Percentiles rank a stretch among this genome's conserved stretches.
Conservation (phyloP, 1,140 invertebrate species). For the Pectinophora gossypiella region DNA sequence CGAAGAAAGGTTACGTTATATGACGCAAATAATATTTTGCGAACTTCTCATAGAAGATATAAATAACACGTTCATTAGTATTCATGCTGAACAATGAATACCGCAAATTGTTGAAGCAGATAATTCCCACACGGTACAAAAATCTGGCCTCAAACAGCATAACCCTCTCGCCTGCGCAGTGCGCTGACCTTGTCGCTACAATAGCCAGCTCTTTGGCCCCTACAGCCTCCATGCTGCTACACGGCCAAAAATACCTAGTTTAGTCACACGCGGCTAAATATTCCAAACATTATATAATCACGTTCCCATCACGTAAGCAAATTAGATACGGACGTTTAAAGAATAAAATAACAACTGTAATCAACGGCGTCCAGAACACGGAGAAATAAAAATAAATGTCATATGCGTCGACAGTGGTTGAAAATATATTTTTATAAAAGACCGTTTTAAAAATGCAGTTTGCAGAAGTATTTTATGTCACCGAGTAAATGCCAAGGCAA, state of each 20-base stretch:
- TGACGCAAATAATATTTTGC: too few relatives aligned
- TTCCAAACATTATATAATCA: background rate
- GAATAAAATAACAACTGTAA: too few relatives aligned
- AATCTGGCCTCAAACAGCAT: slow-evolving; percentile 44
- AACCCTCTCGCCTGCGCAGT: slow-evolving; percentile 30
- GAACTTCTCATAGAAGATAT: too few relatives aligned
- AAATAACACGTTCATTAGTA: background rate
- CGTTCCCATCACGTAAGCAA: background rate
- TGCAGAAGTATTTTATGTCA: too few relatives aligned
- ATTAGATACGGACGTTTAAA: background rate
- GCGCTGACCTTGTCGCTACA: slow-evolving; percentile 59
- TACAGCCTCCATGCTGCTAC: slow-evolving; percentile 17
- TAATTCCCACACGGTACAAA: slow-evolving; percentile 32
- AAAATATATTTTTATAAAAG: too few relatives aligned
- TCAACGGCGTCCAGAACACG: too few relatives aligned
- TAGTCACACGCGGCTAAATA: slow-evolving; percentile 14
- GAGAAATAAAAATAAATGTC: too few relatives aligned
- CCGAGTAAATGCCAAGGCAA: slow-evolving; percentile 66
- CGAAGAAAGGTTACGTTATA: too few relatives aligned
- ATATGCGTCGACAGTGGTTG: too few relatives aligned
- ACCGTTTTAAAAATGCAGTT: too few relatives aligned
- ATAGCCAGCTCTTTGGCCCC: slow-evolving; percentile 43
- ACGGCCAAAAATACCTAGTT: slow-evolving; percentile 15
- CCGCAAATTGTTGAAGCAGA: background rate
- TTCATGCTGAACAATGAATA: background rate